Conservation (phyloP, 2,113 vertebrate species). For the Oryzias celebensis region DNA sequence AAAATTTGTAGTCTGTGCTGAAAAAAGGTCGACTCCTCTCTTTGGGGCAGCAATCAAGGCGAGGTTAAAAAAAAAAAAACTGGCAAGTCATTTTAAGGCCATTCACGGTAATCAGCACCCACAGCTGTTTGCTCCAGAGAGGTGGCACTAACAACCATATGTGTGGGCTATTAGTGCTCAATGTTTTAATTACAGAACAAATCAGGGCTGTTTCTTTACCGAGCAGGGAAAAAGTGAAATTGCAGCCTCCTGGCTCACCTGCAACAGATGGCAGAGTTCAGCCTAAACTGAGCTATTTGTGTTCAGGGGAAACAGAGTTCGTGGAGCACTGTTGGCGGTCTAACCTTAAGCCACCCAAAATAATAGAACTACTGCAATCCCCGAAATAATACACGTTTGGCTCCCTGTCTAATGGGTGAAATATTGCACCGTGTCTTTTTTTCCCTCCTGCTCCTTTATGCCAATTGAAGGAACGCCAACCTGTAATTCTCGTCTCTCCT, state of each 20-base stretch:
- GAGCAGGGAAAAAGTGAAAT: constrained; percentile 17
- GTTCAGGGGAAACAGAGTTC: constrained; percentile 8
- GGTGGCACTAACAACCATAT: constrained; percentile 49
- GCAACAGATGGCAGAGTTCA: constrained; percentile 37
- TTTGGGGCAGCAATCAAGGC: background rate
- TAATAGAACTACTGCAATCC: constrained; percentile 51
- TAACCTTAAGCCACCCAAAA: constrained; percentile 14
- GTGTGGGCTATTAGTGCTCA: constrained; percentile 50
- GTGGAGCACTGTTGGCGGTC: constrained; percentile 7
- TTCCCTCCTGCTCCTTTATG: constrained; percentile 36
- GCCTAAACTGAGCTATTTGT: constrained; percentile 31
- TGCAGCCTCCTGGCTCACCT: constrained; percentile 24
- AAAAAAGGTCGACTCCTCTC: constrained; percentile 6
- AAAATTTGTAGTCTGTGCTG: constrained; percentile 8
- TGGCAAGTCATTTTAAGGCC: constrained; percentile 42
- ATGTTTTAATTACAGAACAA: constrained; percentile 63
- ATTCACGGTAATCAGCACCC: constrained; percentile 40
- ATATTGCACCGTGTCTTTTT: constrained; percentile 41
- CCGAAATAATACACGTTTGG: constrained; percentile 42
- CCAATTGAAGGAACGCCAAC: constrained; percentile 67
- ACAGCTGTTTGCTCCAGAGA: constrained; percentile 55
- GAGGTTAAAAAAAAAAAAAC: background rate
- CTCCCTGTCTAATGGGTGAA: constrained; percentile 32
- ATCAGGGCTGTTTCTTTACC: constrained; percentile 26
- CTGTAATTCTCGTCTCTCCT: constrained; percentile 68